Evolutionary conservation across 2,797 vertebrate genomes (phyloP).

Genomic region (Danio jaintianensis): DNA sequence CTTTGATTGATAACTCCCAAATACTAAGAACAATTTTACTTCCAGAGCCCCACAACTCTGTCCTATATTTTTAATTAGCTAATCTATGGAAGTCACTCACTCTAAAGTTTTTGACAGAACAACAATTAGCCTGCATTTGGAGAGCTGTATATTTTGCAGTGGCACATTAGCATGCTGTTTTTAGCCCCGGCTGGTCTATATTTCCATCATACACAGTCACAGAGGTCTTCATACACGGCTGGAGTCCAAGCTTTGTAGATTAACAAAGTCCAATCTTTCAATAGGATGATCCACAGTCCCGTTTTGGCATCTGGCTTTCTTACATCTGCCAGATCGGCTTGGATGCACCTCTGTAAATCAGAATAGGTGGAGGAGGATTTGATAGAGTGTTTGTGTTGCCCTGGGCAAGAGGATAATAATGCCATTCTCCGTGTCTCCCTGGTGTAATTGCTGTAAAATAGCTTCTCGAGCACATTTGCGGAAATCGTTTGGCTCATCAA

Average conservation of each 20-base stretch:
- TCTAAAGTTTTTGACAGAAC: conserved; percentile 6
- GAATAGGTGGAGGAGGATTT: conserved; percentile 23
- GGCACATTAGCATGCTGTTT: conserved; percentile 24
- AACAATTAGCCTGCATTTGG: not conserved
- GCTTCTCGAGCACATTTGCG: conserved; percentile 25
- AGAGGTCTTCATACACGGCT: conserved; percentile 23
- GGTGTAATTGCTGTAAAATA: conserved; percentile 39
- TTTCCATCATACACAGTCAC: conserved; percentile 23
- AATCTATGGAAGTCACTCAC: not conserved
- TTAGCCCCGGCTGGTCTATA: conserved; percentile 10
- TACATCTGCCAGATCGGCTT: conserved; percentile 3
- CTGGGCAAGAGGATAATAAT: conserved; percentile 35
- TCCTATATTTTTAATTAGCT: conserved; percentile 1
- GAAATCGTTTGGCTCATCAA: conserved; percentile 43
- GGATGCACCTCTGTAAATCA: conserved; percentile 21
- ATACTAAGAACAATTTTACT: not conserved
- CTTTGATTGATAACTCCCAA: not conserved
- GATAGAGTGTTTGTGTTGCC: conserved; percentile 34
- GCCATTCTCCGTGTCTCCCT: conserved; percentile 24
- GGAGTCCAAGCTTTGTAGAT: conserved; percentile 15
- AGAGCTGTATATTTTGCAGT: not conserved
- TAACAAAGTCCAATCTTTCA: conserved; percentile 30
- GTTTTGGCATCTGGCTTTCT: not conserved
- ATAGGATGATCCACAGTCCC: conserved; percentile 13
- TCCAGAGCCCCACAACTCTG: not conserved